phyloP scores from a whole-genome alignment of 2,888 invertebrate species.

The Rhopalosiphum nymphaeae region DNA sequence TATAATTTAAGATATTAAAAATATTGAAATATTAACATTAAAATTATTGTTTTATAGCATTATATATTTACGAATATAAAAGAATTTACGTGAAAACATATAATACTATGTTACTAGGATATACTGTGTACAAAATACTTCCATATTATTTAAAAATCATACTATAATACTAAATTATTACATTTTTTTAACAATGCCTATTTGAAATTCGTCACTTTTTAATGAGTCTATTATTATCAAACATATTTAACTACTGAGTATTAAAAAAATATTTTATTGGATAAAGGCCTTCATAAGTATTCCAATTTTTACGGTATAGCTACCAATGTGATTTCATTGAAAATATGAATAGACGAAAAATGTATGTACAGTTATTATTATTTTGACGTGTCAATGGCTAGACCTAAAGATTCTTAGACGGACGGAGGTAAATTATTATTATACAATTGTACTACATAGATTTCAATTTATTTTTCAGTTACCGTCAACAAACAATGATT shows the following conservation, averaged over 20 bases:
- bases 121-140: background rate
- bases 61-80: background rate
- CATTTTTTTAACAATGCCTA: constrained; percentile 12
- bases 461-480: background rate
- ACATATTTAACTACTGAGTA: background rate
- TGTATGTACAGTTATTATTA: constrained; percentile 49
- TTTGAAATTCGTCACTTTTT: background rate
- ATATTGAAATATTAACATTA: background rate
- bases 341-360: constrained; percentile 48
- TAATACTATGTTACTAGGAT: background rate
- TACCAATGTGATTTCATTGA: constrained; percentile 2
- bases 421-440: constrained; percentile 26
- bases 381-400: constrained; percentile 37
- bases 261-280: background rate
- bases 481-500: background rate
- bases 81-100: background rate
- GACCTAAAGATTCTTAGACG: constrained; percentile 10
- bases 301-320: constrained; percentile 50
- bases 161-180: background rate
- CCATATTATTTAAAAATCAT: background rate
- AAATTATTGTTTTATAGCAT: background rate
- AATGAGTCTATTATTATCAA: constrained; percentile 1
- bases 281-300: constrained; percentile 10
- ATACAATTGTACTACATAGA: background rate
- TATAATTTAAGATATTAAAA: background rate